phyloP scores from a whole-genome alignment of 2,888 invertebrate genomes.

The Hirtodrosophila alboralis region DNA sequence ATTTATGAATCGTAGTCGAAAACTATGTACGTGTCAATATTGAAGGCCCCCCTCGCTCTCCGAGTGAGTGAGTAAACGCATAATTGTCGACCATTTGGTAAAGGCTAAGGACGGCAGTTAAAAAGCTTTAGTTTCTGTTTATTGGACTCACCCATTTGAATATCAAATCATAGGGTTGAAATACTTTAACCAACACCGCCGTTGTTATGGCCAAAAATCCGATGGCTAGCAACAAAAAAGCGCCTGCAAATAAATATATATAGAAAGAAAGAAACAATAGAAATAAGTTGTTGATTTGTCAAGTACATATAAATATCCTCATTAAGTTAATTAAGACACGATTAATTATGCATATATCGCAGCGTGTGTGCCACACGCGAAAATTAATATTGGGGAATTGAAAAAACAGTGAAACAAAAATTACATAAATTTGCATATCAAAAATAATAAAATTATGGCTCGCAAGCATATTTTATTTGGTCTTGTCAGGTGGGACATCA shows the following conservation, averaged over 20 bases:
- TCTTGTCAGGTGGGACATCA: neutral
- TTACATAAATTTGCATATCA: slow-evolving; percentile 32
- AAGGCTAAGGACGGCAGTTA: slow-evolving; percentile 63
- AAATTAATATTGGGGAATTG: slow-evolving; percentile 23
- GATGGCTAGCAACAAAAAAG: slow-evolving; percentile 88
- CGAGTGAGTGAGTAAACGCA: slow-evolving; percentile 10
- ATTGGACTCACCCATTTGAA: slow-evolving; percentile 88
- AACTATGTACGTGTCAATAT: slow-evolving; percentile 31
- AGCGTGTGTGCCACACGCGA: slow-evolving; percentile 32
- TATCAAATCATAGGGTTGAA: slow-evolving; percentile 90
- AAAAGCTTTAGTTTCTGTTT: slow-evolving; percentile 42
- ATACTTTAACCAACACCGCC: slow-evolving; percentile 88
- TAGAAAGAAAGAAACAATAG: slow-evolving; percentile 4
- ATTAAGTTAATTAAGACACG: slow-evolving; percentile 58
- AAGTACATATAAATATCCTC: slow-evolving; percentile 63
- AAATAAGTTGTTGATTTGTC: slow-evolving; percentile 26
- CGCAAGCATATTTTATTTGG: slow-evolving; percentile 10
- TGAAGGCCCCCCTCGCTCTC: slow-evolving; percentile 37
- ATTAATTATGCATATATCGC: slow-evolving; percentile 44
- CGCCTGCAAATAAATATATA: slow-evolving; percentile 89
- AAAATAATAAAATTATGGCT: slow-evolving; percentile 23
- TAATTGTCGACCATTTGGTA: slow-evolving; percentile 46
- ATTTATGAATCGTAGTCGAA: slow-evolving; percentile 14
- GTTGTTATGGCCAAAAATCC: slow-evolving; percentile 88
- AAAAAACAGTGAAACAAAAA: neutral